These are phyloP conservation scores for Iphiclides podalirius DNA, from an alignment of 2,888 invertebrate species.

Conservation along the genomic window DNA sequence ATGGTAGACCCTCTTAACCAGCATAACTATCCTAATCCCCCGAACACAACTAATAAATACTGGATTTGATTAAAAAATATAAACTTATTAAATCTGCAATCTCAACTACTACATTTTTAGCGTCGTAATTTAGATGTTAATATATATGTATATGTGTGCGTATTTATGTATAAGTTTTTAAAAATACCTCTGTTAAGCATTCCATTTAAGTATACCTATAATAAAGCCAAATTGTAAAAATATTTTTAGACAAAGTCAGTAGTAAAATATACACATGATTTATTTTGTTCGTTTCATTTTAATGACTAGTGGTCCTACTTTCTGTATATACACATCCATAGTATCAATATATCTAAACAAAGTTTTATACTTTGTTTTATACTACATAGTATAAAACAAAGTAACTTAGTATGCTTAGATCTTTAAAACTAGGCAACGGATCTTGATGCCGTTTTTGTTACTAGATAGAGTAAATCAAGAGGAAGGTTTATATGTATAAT, in stretches of 20 bases:
- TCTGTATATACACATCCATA: too few relatives aligned
- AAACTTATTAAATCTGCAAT: slow-evolving; percentile 32
- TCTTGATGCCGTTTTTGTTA: too few relatives aligned
- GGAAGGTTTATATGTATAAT: too few relatives aligned
- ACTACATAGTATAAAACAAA: too few relatives aligned
- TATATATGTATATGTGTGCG: slow-evolving; percentile 24
- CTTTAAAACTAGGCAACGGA: too few relatives aligned
- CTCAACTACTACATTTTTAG: slow-evolving; percentile 23
- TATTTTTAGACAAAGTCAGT: slow-evolving; percentile 70
- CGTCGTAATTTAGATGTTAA: slow-evolving; percentile 10
- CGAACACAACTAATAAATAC: slow-evolving; percentile 68
- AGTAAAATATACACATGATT: slow-evolving; percentile 41
- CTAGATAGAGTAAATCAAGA: too few relatives aligned
- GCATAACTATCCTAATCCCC: slow-evolving; percentile 69
- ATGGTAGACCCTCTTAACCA: slow-evolving; percentile 67
- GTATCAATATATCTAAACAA: too few relatives aligned
- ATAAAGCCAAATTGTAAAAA: slow-evolving; percentile 61
- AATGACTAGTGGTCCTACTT: too few relatives aligned
- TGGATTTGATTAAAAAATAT: slow-evolving; percentile 64
- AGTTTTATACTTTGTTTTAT: too few relatives aligned
- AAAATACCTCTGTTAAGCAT: slow-evolving; percentile 72
- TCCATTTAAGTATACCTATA: slow-evolving; percentile 59
- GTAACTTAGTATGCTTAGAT: too few relatives aligned
- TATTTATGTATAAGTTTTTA: slow-evolving; percentile 40
- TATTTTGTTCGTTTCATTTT: neutral